Evolutionary conservation across 2,797 vertebrate genomes (phyloP).

Genomic region (Amphiprion clarkii): DNA sequence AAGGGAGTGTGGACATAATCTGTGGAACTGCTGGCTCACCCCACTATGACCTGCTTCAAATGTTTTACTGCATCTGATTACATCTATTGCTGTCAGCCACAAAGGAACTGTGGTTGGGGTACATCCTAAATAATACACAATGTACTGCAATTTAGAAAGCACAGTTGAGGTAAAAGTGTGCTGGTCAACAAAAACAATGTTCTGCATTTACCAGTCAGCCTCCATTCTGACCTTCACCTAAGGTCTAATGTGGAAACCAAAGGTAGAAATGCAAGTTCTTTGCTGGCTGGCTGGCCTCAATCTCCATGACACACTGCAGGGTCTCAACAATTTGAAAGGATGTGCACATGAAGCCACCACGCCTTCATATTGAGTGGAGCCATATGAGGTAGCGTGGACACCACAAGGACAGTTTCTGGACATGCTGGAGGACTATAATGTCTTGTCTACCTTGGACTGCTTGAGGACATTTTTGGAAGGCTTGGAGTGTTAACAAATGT

Average conservation of each 20-base stretch:
- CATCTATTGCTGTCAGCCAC: slow-evolving; percentile 77
- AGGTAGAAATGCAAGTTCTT: slow-evolving; percentile 9
- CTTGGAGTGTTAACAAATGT: background rate
- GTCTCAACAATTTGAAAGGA: background rate
- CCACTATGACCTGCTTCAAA: slow-evolving; percentile 67
- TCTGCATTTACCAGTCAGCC: background rate
- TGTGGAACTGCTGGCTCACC: slow-evolving; percentile 78
- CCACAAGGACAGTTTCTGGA: background rate
- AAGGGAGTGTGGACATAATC: slow-evolving; percentile 69
- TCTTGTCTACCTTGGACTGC: background rate
- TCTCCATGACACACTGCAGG: background rate
- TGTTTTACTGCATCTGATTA: slow-evolving; percentile 75
- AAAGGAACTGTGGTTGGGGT: slow-evolving; percentile 42
- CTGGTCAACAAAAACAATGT: slow-evolving; percentile 8
- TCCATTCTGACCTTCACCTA: background rate
- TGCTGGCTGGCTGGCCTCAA: slow-evolving; percentile 19
- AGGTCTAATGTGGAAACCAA: background rate
- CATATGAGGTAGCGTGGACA: slow-evolving; percentile 12
- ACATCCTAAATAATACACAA: slow-evolving; percentile 13
- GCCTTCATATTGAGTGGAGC: slow-evolving; percentile 4
- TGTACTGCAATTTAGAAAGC: background rate
- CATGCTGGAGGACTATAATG: background rate
- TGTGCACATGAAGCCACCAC: slow-evolving; percentile 6
- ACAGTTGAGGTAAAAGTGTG: slow-evolving; percentile 11
- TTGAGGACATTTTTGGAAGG: background rate